These are phyloP conservation scores for Acipenser ruthenus DNA, from an alignment of 2,797 vertebrate species.

Conservation along the genomic window DNA sequence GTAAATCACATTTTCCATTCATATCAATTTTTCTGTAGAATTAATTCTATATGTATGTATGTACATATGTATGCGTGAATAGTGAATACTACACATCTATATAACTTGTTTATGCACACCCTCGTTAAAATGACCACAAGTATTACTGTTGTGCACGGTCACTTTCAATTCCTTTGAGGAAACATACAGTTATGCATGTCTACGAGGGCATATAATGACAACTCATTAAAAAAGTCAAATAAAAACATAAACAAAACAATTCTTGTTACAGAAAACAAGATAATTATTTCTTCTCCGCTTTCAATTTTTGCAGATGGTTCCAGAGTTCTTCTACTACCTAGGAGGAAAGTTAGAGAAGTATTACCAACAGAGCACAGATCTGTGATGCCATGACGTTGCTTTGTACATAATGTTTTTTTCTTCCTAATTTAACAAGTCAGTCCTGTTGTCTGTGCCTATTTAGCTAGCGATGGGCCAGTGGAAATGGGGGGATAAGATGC, in stretches of 20 bases:
- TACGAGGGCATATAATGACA: not conserved
- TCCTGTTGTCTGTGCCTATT: no score
- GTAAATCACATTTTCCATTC: no score
- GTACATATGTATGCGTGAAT: not conserved
- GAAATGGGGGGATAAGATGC: no score
- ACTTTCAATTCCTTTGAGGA: no score
- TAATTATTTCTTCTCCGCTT: slow-evolving; percentile 53
- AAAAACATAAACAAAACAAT: not conserved
- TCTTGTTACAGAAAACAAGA: slow-evolving; percentile 3
- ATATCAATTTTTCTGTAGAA: no score
- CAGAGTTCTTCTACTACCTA: slow-evolving; percentile 71
- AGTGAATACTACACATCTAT: not conserved
- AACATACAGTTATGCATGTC: not conserved
- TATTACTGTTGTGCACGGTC: no score
- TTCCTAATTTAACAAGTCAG: no score
- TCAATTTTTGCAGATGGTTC: slow-evolving; percentile 62
- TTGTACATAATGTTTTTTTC: no score
- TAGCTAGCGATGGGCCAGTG: no score
- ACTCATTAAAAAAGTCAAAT: not conserved
- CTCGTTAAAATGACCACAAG: no score
- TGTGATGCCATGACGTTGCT: no score
- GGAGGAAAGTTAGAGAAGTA: slow-evolving; percentile 20
- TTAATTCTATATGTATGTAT: not conserved
- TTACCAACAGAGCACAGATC: not conserved
- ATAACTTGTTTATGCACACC: no score